These are phyloP conservation scores for Phrynocephalus guinanensis DNA, from an alignment of 2,797 vertebrate species.

Conservation along the genomic window DNA sequence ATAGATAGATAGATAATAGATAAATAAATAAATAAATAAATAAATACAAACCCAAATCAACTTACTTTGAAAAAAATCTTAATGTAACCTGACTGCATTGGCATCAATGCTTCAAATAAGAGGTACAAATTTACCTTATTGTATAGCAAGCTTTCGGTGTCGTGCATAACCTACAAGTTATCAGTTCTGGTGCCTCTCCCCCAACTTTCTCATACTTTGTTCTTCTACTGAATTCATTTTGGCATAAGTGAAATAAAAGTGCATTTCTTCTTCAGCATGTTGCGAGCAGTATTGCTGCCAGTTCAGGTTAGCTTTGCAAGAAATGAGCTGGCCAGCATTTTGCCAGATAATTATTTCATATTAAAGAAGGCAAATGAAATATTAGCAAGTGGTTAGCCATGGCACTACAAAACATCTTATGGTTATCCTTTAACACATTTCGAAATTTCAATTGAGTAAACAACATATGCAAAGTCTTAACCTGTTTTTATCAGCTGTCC, in stretches of 20 bases:
- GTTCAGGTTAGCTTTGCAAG: background rate
- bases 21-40: background rate
- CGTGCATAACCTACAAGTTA: background rate
- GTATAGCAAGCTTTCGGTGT: background rate
- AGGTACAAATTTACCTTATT: background rate
- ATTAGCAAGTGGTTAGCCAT: background rate
- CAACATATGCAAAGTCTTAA: background rate
- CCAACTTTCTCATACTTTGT: background rate
- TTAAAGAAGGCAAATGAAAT: conserved; percentile 24
- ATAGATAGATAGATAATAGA: background rate
- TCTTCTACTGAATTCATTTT: background rate
- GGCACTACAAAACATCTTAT: background rate
- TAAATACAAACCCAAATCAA: background rate
- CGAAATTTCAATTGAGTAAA: background rate
- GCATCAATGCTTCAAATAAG: background rate
- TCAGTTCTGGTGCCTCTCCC: background rate
- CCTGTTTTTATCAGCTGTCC: background rate
- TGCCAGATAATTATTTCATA: background rate
- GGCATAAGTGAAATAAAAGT: background rate
- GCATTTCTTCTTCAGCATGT: background rate
- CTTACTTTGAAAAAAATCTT: background rate
- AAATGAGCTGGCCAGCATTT: background rate
- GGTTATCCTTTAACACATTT: background rate
- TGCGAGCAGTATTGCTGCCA: background rate
- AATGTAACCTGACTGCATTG: background rate